Evolutionary conservation across 2,113 vertebrate genomes (phyloP).

Genomic region (Dermatemys mawii): DNA sequence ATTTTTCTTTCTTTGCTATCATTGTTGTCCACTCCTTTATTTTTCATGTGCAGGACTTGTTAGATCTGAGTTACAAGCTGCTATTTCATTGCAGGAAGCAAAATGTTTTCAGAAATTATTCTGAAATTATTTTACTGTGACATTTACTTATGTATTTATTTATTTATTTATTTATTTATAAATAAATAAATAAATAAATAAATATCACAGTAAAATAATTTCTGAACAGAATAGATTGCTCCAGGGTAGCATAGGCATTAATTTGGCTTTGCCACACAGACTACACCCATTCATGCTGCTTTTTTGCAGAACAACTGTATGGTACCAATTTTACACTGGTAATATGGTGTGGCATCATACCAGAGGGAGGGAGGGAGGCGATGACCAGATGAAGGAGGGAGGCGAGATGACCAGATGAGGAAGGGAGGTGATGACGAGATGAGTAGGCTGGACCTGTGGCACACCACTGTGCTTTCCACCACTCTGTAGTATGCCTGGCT

Average conservation of each 20-base stretch:
- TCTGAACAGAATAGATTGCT: background rate
- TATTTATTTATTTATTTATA: no score
- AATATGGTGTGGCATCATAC: fast-evolving
- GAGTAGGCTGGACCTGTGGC: background rate
- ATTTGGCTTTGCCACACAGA: background rate
- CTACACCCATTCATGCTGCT: background rate
- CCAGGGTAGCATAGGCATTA: background rate
- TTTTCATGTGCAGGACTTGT: background rate
- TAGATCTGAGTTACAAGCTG: background rate
- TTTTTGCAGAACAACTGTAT: background rate
- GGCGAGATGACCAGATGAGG: fast-evolving
- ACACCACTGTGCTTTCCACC: background rate
- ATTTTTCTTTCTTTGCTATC: background rate
- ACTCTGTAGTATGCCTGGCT: fast-evolving
- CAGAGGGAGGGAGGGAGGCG: fast-evolving
- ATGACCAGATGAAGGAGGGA: fast-evolving
- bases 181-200: background rate
- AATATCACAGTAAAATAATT: background rate
- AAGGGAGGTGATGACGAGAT: fast-evolving
- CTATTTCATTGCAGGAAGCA: background rate
- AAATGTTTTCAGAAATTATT: no score
- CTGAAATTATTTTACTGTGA: no score
- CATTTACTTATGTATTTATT: no score
- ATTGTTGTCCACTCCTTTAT: background rate
- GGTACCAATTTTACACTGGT: background rate